Base-by-base conservation (phyloP, 1,140 invertebrate genomes). In the Anastrepha ludens region DNA sequence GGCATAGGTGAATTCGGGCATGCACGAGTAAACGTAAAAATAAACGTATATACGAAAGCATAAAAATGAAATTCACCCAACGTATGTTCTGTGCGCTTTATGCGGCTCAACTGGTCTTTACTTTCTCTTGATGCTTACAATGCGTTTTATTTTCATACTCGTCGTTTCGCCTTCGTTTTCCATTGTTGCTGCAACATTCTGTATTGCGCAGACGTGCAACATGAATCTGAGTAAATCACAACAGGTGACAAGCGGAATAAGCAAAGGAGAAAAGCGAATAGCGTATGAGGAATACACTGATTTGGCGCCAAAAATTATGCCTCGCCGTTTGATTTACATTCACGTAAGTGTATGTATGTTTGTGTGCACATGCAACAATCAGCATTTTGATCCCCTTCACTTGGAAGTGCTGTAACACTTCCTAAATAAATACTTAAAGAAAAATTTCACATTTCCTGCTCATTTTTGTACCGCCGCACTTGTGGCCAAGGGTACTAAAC, bases 231-330 rank as follows among this genome's bases (percentile, higher is more conserved):
- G 29, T 15, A 55, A 3, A 50, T 81, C 29, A 81, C 74, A 81
- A 81, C 74, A 81, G 74, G 74, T 81, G 74, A 81, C 8, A 2
- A 29, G 9, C n/a, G 29, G 11, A 67, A 39, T 7, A 67, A 50
- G n/a, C 7, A 55, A n/a, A 81, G 3, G 47, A 39, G 20, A 17
- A 55, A 17, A 17, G 41, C 6, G 74, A 11, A 11, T 17, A 81
- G 7, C 8, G 74, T 17, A 81, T 3, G 41, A 6, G 39, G 29
- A 67, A 11, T 8, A 29, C 8, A 47, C 6, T 13, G 47, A 55
- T 81, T 81, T 81, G 47, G 74, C 74, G 74, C 74, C 74, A 81
- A 81, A 81, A 81, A n/a, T 50, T 81, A 55, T 81, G 44, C 29
- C 11, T 67, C 39, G 29, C 39, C 7, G 8, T 67, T 67, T 1